Conservation (phyloP, 2,797 vertebrate species). For the Melanotaenia boesemani region DNA sequence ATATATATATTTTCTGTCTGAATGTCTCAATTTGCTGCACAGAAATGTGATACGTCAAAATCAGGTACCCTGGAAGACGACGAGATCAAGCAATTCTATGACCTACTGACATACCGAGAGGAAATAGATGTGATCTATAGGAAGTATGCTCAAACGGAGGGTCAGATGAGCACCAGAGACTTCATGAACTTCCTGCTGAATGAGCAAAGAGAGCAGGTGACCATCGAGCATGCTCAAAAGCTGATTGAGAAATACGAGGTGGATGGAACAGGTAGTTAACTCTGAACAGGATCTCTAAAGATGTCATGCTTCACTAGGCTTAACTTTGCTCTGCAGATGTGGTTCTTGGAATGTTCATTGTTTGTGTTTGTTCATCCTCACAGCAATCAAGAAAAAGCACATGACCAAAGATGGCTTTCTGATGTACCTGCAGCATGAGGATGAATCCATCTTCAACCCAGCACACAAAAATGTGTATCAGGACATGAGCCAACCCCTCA, state of each 20-base stretch:
- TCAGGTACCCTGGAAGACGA: conserved; percentile 90
- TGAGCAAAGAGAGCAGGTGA: conserved; percentile 83
- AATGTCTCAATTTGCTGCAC: conserved; percentile 41
- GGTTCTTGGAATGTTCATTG: background rate
- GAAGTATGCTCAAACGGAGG: conserved; percentile 66
- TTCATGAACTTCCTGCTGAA: conserved; percentile 86
- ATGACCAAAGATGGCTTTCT: conserved; percentile 97
- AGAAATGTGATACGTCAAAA: conserved; percentile 92
- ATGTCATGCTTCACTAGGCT: background rate
- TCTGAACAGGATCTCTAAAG: background rate
- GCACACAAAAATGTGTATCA: conserved; percentile 88
- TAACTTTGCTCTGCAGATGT: no score
- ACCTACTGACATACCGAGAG: conserved; percentile 87
- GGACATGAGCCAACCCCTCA: conserved; percentile 95
- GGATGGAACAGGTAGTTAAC: conserved; percentile 83
- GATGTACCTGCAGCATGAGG: conserved; percentile 89
- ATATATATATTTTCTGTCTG: background rate
- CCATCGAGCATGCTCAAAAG: conserved; percentile 76
- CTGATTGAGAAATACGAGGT: conserved; percentile 92
- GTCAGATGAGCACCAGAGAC: conserved; percentile 84
- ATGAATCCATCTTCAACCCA: conserved; percentile 86
- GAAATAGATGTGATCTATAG: conserved; percentile 89
- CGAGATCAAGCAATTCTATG: conserved; percentile 94
- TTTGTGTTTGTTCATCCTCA: conserved; percentile 3
- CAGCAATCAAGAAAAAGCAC: conserved; percentile 86